Conservation (phyloP, 92 coral and sea anemone genomes). For the Actinostola sp. region DNA sequence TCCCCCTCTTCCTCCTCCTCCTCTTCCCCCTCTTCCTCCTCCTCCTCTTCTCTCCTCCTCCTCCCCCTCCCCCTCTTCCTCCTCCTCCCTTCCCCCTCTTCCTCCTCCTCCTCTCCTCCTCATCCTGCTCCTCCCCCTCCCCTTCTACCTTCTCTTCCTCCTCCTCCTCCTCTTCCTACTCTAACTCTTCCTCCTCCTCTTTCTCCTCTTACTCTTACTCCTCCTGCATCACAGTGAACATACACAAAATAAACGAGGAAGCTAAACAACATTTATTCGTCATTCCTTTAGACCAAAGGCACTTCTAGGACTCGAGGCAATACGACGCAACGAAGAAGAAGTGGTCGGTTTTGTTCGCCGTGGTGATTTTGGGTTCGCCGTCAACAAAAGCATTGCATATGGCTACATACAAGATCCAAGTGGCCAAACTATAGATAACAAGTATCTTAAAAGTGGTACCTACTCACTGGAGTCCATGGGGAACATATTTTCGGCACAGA, state of each 20-base stretch:
- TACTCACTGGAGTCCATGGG: slow-evolving; percentile 93
- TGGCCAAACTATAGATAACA: slow-evolving; percentile 65
- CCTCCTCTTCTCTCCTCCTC: too few species aligned
- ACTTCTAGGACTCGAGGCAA: slow-evolving; percentile 91
- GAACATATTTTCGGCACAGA: slow-evolving; percentile 67
- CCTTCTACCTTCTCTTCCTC: too few species aligned
- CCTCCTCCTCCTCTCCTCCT: too few species aligned
- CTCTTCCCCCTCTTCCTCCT: too few species aligned
- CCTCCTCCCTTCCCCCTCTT: too few species aligned
- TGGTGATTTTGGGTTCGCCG: slow-evolving; percentile 89
- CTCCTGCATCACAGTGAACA: neutral
- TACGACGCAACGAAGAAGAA: slow-evolving; percentile 73
- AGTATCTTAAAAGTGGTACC: slow-evolving; percentile 77
- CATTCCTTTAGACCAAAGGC: slow-evolving; percentile 84
- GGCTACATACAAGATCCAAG: slow-evolving; percentile 88
- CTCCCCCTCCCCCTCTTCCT: too few species aligned
- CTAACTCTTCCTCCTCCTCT: too few species aligned
- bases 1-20: too few species aligned
- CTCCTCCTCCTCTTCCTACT: too few species aligned
- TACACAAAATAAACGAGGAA: neutral
- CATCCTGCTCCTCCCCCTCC: too few species aligned
- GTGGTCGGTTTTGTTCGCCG: slow-evolving; percentile 93
- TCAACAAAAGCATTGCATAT: slow-evolving; percentile 82
- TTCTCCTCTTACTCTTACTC: too few species aligned
- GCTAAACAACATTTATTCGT: neutral